Evolutionary conservation across 2,797 vertebrate genomes (phyloP), one percentile per base, ranked within the genome.

Genomic region (Cossypha niveicapilla): DNA sequence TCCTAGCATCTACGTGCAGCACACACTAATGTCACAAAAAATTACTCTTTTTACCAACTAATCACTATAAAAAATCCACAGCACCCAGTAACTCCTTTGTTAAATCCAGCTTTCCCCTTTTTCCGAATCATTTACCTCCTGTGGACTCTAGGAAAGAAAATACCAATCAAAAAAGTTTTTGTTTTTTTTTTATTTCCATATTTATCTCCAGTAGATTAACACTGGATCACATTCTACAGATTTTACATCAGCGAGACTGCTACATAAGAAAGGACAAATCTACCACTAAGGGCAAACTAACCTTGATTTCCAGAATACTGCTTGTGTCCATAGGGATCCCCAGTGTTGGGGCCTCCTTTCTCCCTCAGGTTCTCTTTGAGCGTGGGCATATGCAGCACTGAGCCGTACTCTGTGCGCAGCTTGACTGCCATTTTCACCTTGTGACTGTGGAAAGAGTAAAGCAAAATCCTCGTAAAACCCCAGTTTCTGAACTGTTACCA

Each of bases 301-400:
- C 99, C 98, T 96, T 98, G 97, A 92, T 98, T 98, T 66, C 97
- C 96, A 91, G 97, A 61, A 91, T 98, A 99, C 30, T 97, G 98
- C 50, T 98, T 98, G 48, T 97, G 98, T 63, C 97, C 97, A 10
- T 98, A 98, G 5, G 98, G 96, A 93, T 98, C 97, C 7, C 97
- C 85, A 0, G 96, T 73, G 93, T 34, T 97, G 23, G 97, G 95
- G 11, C 96, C 90, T 15, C 97, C 97, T 88, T 99, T 98, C 79
- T 99, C 99, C 94, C 98, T 98, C 81, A 97, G 63, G 54, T 97
- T 98, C 96, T 99, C 99, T 95, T 99, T 99, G 42, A 98, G 96
- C 53, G 98, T 97, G 4, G 99, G 99, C 99, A 99, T 99, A 95
- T 99, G 99, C 24, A 99, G 95, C 53, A 99, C 99, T 1, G 98